Base-by-base conservation (phyloP, 1,140 invertebrate species). In the Brachionus paranguensis region DNA sequence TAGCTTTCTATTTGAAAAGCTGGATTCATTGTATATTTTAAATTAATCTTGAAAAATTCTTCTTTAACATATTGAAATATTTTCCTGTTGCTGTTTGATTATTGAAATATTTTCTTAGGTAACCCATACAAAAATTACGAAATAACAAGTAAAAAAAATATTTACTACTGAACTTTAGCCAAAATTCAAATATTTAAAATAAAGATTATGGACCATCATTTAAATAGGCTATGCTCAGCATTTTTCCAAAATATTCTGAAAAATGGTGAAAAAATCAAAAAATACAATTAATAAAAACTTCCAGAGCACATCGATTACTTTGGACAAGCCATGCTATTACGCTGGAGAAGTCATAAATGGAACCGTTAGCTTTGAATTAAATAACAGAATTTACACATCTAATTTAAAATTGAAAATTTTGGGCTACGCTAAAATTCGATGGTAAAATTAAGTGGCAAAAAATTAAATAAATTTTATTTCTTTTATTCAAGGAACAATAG, bases 341-440 rank as follows among this genome's bases (percentile, higher is more conserved):
- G 33, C 78, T 4, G 53, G 53, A 20, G 78, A 81, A 37, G n/a
- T 64, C 6, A 43, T 81, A 12, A 68, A 68, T 81, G 78, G 78
- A 5, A 45, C 2, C 1, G 33, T 81, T 37, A 60, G 78, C 8
- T 68, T 81, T 64, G 43, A 81, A 12, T 5, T 81, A 5, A 37
- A 27, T 20, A 60, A 81, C n/a, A 41, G 53, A 45, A 64, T 81
- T 64, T 60, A 43, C 43, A 81, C 43, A 5, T 45, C 37, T 24
- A 81, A 45, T 81, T 24, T 81, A 29, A 60, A 37, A n/a, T 17
- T 81, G 11, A 81, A 43, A 37, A 41, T 81, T 37, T 27, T 81
- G 20, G 78, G 78, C 7, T 60, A 81, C 37, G 50, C 50, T 37
- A 81, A 81, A 81, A 68, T 81, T 81, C 33, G 43, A 43, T 81